Percentiles rank a stretch among this genome's conserved stretches.
These are phyloP conservation scores for Holothuria leucospilota DNA, from an alignment of 53 echinoderm and acorn worm species.

Conservation along the genomic window DNA sequence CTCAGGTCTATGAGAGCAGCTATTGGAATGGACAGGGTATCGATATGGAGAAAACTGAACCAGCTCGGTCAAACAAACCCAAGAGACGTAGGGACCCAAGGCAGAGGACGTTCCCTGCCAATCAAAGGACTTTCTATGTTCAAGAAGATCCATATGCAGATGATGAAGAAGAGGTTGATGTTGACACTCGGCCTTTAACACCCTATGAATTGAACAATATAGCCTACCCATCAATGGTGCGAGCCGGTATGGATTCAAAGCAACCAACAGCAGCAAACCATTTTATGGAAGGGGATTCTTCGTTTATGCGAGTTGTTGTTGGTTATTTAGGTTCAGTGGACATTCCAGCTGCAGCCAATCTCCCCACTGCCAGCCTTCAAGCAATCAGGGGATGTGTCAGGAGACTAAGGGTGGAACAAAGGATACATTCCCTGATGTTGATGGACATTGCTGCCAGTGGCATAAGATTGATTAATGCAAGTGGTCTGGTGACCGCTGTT, in stretches of 20 bases:
- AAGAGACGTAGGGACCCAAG: constrained; percentile 15
- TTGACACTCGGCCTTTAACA: constrained; percentile 79
- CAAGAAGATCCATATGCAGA: constrained; percentile 63
- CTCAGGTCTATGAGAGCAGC: constrained; percentile 57
- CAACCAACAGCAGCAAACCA: constrained; percentile 1
- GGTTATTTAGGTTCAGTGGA: constrained; percentile 98
- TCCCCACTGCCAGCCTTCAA: constrained; percentile 96
- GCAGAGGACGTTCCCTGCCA: constrained; percentile 44
- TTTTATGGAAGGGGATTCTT: not conserved
- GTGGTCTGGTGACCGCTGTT: constrained; percentile 75
- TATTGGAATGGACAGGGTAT: constrained; percentile 77
- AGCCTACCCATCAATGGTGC: constrained; percentile 73
- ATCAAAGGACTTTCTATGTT: constrained; percentile 67
- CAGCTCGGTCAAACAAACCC: not conserved
- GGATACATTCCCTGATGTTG: constrained; percentile 90
- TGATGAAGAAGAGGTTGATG: constrained; percentile 58
- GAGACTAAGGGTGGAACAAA: constrained; percentile 89
- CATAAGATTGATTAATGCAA: constrained; percentile 81
- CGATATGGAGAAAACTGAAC: constrained; percentile 36
- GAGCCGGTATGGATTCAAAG: not conserved
- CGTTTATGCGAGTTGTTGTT: constrained; percentile 58
- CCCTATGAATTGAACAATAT: constrained; percentile 91
- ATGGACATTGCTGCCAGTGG: constrained; percentile 88
- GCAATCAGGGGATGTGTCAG: constrained; percentile 97
- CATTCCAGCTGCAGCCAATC: constrained; percentile 94